Percentiles rank a stretch among this genome's conserved stretches.
Evolutionary conservation across 2,113 vertebrate genomes (phyloP).

Genomic region (Cryptotis parvus): DNA sequence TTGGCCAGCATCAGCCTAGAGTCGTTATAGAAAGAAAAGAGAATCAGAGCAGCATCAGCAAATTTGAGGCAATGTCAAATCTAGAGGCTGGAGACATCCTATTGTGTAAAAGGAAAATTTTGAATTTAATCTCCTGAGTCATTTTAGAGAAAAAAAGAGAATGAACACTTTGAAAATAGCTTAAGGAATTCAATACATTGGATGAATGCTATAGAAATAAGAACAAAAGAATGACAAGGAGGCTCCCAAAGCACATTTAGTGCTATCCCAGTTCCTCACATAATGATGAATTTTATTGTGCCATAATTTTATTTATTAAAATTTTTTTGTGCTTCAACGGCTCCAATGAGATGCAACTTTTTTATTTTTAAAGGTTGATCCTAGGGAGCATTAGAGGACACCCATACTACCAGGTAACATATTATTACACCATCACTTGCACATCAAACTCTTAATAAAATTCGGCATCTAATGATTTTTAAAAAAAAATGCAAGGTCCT

Average conservation of each 20-base stretch:
- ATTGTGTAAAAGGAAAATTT: neutral
- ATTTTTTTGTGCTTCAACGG: constrained; percentile 70
- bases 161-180: constrained; percentile 64
- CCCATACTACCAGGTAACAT: constrained; percentile 54
- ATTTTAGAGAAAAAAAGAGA: neutral
- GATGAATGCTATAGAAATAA: constrained; percentile 45
- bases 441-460: constrained; percentile 77
- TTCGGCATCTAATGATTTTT: constrained; percentile 60
- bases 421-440: constrained; percentile 66
- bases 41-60: neutral
- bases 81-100: neutral
- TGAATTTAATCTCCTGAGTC: too few relatives aligned
- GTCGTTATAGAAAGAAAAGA: neutral
- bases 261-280: constrained; percentile 68
- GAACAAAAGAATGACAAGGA: constrained; percentile 63
- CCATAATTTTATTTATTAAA: constrained; percentile 77
- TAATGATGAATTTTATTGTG: constrained; percentile 73
- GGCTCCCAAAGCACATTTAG: constrained; percentile 69
- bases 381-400: constrained; percentile 67
- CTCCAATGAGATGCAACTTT: constrained; percentile 72
- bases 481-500: constrained; percentile 68
- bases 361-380: constrained; percentile 75
- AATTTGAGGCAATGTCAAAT: neutral
- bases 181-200: constrained; percentile 26
- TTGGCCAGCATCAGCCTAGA: neutral